Base-by-base conservation (phyloP, 2,113 vertebrate species). In the Noturus placidus region DNA sequence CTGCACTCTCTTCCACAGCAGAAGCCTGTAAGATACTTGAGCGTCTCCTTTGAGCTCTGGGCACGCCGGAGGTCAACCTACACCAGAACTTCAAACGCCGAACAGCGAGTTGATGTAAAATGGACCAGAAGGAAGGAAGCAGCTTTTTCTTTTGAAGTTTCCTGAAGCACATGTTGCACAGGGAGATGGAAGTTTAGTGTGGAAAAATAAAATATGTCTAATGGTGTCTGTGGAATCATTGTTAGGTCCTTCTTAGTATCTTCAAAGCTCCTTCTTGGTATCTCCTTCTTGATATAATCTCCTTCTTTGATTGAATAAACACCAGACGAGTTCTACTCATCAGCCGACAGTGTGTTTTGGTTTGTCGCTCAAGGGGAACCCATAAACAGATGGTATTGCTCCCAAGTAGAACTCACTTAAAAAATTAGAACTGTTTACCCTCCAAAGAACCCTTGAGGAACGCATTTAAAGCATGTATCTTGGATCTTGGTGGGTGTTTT, bases 81-180 rank as follows among this genome's bases (percentile, higher is more conserved):
- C n/a, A n/a, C 42, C 85, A 35, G 61, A 52, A 86, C 88, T 87
- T 91, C 88, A 91, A 91, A 59, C 52, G 22, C 8, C 10, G 65
- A 84, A 76, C 85, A 65, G 81, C 27, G 57, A 69, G 70, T 83
- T 85, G 50, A 69, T 54, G 46, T 67, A 69, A 84, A 54, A 67
- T 63, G 35, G 50, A 86, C 54, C 59, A 69, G 69, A 46, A 63
- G 78, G 78, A 87, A 63, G 61, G 61, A 86, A 79, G 76, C 38
- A 67, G 80, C 52, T 42, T 67, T 27, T 84, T 54, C 83, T 89
- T 89, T 10, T 88, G 87, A 89, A 78, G 85, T 85, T 50, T 69
- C 79, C 85, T 35, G 50, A 83, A 76, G 77, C 56, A 35, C 67
- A 88, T 33, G 83, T 82, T 79, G 19, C 74, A 46, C 65, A 46